phyloP scores from a whole-genome alignment of 2,888 invertebrate species.

The Rhingia campestris region DNA sequence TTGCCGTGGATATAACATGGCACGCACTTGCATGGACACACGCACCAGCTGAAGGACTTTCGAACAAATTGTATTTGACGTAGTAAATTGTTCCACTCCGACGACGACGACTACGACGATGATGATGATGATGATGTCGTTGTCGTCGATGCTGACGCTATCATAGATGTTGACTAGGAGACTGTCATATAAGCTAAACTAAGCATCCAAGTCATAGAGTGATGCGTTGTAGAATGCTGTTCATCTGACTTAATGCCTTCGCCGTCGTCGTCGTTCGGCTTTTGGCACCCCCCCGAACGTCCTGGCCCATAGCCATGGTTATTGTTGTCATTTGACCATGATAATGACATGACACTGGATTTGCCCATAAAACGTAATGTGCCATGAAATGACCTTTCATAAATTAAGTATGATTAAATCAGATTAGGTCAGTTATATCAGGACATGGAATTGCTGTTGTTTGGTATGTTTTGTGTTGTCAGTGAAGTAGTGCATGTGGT shows the following conservation, averaged over 20 bases:
- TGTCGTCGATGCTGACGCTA: conserved; percentile 3
- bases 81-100: conserved; percentile 55
- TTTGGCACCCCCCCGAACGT: conserved; percentile 3
- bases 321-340: conserved; percentile 73
- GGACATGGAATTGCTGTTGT: conserved; percentile 54
- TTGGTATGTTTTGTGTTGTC: conserved; percentile 20
- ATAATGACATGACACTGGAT: conserved; percentile 74
- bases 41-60: conserved; percentile 51
- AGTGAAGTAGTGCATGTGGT: conserved; percentile 50
- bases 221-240: conserved; percentile 51
- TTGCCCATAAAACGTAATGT: conserved; percentile 71
- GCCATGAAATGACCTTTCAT: conserved; percentile 74
- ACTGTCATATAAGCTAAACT: conserved; percentile 46
- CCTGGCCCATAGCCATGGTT: conserved; percentile 44
- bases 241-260: conserved; percentile 46
- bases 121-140: conserved; percentile 8
- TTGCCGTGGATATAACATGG: conserved; percentile 26
- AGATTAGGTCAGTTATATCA: conserved; percentile 72
- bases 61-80: conserved; percentile 69
- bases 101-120: conserved; percentile 22
- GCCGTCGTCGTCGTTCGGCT: conserved; percentile 12
- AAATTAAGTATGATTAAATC: conserved; percentile 75
- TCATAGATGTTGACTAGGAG: conserved; percentile 6
- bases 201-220: conserved; percentile 49
- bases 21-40: conserved; percentile 43